phyloP scores from a whole-genome alignment of 2,888 invertebrate species.

The Drosophila lutescens region DNA sequence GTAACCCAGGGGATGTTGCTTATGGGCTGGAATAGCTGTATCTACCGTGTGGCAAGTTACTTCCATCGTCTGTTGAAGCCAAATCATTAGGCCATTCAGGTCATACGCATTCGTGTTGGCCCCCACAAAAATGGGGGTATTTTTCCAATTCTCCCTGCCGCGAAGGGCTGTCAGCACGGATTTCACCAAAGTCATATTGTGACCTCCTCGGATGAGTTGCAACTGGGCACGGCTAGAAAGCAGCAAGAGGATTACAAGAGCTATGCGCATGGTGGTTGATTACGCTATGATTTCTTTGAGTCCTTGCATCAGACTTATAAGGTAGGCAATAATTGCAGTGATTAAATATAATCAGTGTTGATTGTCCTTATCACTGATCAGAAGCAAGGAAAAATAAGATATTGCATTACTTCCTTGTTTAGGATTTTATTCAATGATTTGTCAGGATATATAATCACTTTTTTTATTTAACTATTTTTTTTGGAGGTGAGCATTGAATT shows the following conservation, averaged over 20 bases:
- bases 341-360: conserved; percentile 50
- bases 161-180: conserved; percentile 37
- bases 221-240: conserved; percentile 4
- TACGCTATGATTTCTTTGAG: conserved; percentile 19
- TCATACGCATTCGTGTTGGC: conserved; percentile 13
- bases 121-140: conserved; percentile 62
- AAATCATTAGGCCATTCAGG: conserved; percentile 42
- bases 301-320: conserved; percentile 31
- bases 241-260: conserved; percentile 28
- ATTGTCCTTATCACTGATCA: conserved; percentile 47
- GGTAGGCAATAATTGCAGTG: conserved; percentile 44
- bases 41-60: conserved; percentile 55
- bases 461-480: conserved; percentile 21
- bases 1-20: background rate
- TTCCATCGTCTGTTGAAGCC: conserved; percentile 54
- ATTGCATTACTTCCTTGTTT: background rate
- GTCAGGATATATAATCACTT: conserved; percentile 16
- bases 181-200: conserved; percentile 52
- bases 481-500: conserved; percentile 39
- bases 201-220: background rate
- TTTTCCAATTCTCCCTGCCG: conserved; percentile 45
- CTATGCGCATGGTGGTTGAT: conserved; percentile 31
- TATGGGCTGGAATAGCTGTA: background rate
- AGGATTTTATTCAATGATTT: background rate
- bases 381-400: conserved; percentile 2